A percentile compares a stretch with the other conserved stretches of the same genome.
These are phyloP conservation scores for Aurelia sp. DNA, from an alignment of 30 jellyfish, hydroid and myxozoan genomes.

Conservation along the genomic window DNA sequence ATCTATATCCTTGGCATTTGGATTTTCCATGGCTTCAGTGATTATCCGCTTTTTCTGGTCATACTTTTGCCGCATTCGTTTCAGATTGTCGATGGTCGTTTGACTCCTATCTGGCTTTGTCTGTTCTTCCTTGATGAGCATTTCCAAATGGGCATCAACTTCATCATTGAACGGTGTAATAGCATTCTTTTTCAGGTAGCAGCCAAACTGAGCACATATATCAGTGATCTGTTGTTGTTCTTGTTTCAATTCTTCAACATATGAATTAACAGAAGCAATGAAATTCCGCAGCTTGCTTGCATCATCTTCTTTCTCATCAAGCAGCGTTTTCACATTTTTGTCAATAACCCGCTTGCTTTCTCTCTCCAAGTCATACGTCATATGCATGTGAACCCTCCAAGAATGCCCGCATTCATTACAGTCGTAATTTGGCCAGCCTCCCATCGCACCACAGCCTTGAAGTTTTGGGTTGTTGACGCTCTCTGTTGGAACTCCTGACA, in stretches of 20 bases:
- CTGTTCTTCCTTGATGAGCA: constrained; percentile 52
- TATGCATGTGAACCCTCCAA: constrained; percentile 66
- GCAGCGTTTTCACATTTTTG: constrained; percentile 3
- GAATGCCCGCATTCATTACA: constrained; percentile 53
- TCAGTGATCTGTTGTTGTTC: constrained; percentile 50
- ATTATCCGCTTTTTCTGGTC: constrained; percentile 43
- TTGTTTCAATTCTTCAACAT: constrained; percentile 20
- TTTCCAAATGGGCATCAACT: constrained; percentile 55
- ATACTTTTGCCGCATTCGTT: constrained; percentile 33
- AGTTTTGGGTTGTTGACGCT: constrained; percentile 32
- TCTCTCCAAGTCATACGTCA: constrained; percentile 55
- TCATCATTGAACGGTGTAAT: constrained; percentile 68
- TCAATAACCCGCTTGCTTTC: constrained; percentile 38
- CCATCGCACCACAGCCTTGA: constrained; percentile 58
- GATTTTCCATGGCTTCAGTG: constrained; percentile 51
- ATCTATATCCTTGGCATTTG: constrained; percentile 6
- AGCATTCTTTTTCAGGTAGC: constrained; percentile 67
- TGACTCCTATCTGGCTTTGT: constrained; percentile 37
- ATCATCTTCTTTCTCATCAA: constrained; percentile 2
- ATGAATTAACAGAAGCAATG: constrained; percentile 1
- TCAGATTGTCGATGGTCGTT: constrained; percentile 17
- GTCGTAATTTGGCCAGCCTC: constrained; percentile 14
- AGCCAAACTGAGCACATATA: constrained; percentile 71
- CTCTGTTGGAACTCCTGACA: constrained; percentile 53
- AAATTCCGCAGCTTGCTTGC: constrained; percentile 22